Conservation (phyloP, 2,113 vertebrate species). For the Haplotaxodon microlepis region DNA sequence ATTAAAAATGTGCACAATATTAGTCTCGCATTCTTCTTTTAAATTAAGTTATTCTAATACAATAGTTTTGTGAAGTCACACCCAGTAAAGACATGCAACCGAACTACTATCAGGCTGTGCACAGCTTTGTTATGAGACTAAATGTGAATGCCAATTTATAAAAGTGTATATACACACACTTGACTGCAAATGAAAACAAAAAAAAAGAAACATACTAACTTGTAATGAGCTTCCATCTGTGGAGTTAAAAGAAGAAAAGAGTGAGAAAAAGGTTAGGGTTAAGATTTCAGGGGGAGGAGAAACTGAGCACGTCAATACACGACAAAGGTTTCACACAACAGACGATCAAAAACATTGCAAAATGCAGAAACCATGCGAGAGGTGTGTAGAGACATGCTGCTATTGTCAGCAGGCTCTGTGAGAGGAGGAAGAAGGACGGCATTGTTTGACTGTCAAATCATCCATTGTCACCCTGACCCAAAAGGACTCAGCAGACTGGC, state of each 20-base stretch:
- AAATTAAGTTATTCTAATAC: background rate
- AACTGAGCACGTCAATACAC: background rate
- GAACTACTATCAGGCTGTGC: background rate
- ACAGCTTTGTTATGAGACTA: background rate
- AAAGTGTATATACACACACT: background rate
- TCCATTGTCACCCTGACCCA: conserved; percentile 38
- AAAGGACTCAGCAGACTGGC: conserved; percentile 26
- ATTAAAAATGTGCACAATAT: background rate
- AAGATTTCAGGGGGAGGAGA: background rate
- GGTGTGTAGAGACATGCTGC: conserved; percentile 41
- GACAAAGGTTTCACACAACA: background rate
- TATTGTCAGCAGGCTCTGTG: conserved; percentile 28
- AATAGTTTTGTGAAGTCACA: background rate
- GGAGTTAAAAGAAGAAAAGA: conserved; percentile 30
- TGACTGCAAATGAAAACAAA: background rate
- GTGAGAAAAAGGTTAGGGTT: conserved; percentile 34
- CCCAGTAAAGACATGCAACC: background rate
- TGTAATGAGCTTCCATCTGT: conserved; percentile 90
- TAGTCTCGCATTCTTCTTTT: background rate
- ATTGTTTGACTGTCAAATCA: conserved; percentile 39
- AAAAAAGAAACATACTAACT: conserved; percentile 86
- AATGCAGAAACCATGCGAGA: conserved; percentile 35
- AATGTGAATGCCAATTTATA: background rate
- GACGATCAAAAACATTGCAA: background rate
- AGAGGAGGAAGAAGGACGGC: conserved; percentile 32